phyloP scores from a whole-genome alignment of 2,888 invertebrate genomes.

The Bugula neritina region DNA sequence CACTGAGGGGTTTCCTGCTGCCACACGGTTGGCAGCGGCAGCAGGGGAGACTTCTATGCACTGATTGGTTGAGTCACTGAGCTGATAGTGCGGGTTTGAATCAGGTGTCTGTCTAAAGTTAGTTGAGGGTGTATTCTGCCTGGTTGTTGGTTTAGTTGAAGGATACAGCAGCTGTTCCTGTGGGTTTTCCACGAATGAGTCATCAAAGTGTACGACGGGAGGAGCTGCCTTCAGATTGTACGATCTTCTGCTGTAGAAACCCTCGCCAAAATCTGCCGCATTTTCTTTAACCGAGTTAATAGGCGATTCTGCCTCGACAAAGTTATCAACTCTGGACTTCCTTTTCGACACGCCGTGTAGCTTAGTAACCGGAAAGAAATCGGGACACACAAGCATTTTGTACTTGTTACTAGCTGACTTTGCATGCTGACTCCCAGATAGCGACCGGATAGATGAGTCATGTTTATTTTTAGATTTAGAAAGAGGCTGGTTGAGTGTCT shows the following conservation, averaged over 20 bases:
- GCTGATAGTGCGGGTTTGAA: too few relatives aligned
- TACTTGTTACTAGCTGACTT: slow-evolving; percentile 19
- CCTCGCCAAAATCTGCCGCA: not conserved
- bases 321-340: not conserved
- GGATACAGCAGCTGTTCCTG: slow-evolving; percentile 11
- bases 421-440: not conserved
- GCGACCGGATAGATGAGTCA: not conserved
- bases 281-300: not conserved
- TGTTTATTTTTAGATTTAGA: not conserved
- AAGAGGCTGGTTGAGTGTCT: not conserved
- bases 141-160: not conserved
- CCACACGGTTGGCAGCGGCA: not conserved
- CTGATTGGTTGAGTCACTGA: not conserved
- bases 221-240: not conserved
- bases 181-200: slow-evolving; percentile 20
- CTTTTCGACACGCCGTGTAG: not conserved
- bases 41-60: not conserved
- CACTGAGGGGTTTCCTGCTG: not conserved
- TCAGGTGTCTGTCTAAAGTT: not conserved
- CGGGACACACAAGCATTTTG: slow-evolving; percentile 22
- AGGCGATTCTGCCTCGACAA: not conserved
- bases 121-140: too few relatives aligned
- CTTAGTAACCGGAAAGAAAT: slow-evolving; percentile 22
- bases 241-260: not conserved
- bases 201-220: not conserved